Conservation (phyloP, 2,888 invertebrate genomes). For the Labia minor region DNA sequence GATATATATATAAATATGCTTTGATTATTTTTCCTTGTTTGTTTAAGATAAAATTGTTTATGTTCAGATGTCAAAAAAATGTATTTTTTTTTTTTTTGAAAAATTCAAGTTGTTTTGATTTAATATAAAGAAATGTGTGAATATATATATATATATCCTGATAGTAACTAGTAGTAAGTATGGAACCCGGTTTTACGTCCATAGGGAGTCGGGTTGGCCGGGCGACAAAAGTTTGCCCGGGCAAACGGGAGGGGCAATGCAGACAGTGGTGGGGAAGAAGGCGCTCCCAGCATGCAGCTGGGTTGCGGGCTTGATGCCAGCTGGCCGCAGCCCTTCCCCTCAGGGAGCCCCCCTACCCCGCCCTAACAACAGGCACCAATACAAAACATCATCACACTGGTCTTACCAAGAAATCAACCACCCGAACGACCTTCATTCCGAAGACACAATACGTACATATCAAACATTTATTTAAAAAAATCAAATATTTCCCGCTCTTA, state of each 20-base stretch:
- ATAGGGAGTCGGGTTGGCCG: conserved; percentile 22
- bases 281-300: conserved; percentile 25
- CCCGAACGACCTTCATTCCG: neutral
- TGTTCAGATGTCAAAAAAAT: no score
- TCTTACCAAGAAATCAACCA: neutral
- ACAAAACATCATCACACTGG: neutral
- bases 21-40: no score
- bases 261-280: conserved; percentile 18
- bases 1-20: no score
- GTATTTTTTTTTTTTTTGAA: no score
- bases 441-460: neutral
- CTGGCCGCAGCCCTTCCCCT: conserved; percentile 22
- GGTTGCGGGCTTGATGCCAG: conserved; percentile 25
- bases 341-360: neutral
- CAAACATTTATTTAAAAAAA: no score
- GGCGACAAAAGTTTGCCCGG: conserved; percentile 26
- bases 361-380: neutral
- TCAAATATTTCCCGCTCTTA: no score
- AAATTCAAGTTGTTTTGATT: no score
- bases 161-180: no score
- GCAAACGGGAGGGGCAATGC: conserved; percentile 21
- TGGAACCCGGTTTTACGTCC: neutral
- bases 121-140: no score
- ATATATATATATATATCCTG: no score
- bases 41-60: no score